These are phyloP conservation scores for Oreochromis tanganicae DNA, from an alignment of 2,113 vertebrate genomes.

Conservation along the genomic window DNA sequence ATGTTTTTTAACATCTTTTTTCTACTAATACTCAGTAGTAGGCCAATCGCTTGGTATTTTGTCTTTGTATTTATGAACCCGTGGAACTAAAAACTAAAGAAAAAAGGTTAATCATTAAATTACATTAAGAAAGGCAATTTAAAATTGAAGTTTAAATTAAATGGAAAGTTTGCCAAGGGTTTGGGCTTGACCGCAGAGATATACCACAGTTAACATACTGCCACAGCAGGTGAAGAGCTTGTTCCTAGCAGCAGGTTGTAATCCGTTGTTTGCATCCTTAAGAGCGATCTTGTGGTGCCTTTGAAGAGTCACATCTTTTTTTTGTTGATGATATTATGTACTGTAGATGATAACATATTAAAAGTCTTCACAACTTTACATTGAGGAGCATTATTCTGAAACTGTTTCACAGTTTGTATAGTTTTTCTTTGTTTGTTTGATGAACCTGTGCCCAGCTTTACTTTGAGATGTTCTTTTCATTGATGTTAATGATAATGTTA, in stretches of 20 bases:
- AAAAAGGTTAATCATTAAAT: not conserved
- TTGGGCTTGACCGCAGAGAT: not conserved
- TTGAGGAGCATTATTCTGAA: not conserved
- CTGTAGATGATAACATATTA: not conserved
- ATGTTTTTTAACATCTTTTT: not conserved
- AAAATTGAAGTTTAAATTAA: not conserved
- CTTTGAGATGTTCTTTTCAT: not conserved
- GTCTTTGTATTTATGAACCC: not conserved
- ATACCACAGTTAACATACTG: not conserved
- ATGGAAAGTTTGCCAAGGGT: not conserved
- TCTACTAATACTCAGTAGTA: not conserved
- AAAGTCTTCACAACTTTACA: not conserved
- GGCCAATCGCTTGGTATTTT: not conserved
- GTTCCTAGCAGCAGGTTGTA: not conserved
- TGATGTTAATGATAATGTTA: not conserved
- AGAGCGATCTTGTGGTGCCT: not conserved
- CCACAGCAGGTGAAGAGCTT: not conserved
- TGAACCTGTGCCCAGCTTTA: not conserved
- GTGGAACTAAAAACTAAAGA: not conserved
- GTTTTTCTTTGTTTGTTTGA: not conserved
- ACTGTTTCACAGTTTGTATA: not conserved
- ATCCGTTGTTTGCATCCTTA: not conserved
- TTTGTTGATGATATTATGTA: not conserved
- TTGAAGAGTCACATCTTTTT: not conserved
- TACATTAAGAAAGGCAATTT: not conserved